Evolutionary conservation across 2,888 invertebrate genomes (phyloP).

Genomic region (Phragmatobia fuliginosa): DNA sequence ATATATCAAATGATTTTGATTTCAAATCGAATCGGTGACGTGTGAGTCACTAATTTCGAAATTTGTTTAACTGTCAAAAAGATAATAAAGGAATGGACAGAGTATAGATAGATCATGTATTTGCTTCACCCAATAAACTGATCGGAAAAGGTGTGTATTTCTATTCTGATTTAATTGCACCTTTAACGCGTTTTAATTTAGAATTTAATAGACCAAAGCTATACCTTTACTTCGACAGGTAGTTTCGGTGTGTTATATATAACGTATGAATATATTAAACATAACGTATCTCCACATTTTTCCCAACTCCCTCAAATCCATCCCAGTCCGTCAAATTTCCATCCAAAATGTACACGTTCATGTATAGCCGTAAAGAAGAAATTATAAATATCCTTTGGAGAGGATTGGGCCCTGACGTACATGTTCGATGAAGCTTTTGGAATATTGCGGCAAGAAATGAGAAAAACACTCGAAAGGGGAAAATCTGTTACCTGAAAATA

Average conservation of each 20-base stretch:
- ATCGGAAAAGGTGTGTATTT: not conserved
- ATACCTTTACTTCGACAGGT: too few species aligned
- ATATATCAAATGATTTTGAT: too few species aligned
- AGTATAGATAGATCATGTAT: too few species aligned
- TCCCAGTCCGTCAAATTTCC: slow-evolving; percentile 3
- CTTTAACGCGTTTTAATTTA: too few species aligned
- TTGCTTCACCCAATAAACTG: too few species aligned
- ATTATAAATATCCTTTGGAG: not conserved
- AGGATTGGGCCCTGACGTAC: not conserved
- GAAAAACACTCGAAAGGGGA: not conserved
- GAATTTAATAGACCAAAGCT: too few species aligned
- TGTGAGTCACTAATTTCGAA: too few species aligned
- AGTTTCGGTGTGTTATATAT: too few species aligned
- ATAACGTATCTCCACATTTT: not conserved
- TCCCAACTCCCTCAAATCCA: not conserved
- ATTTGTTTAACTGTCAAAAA: not conserved
- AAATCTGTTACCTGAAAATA: slow-evolving; percentile 6
- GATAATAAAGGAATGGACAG: too few species aligned
- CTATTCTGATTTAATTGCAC: not conserved
- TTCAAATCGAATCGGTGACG: too few species aligned
- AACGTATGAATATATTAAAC: too few species aligned
- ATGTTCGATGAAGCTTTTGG: not conserved
- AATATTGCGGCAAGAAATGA: not conserved
- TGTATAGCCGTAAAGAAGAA: not conserved
- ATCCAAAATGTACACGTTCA: not conserved